Evolutionary conservation across 1,140 invertebrate species (phyloP), one percentile per base, ranked within the genome.

Genomic region (Nasonia giraulti): DNA sequence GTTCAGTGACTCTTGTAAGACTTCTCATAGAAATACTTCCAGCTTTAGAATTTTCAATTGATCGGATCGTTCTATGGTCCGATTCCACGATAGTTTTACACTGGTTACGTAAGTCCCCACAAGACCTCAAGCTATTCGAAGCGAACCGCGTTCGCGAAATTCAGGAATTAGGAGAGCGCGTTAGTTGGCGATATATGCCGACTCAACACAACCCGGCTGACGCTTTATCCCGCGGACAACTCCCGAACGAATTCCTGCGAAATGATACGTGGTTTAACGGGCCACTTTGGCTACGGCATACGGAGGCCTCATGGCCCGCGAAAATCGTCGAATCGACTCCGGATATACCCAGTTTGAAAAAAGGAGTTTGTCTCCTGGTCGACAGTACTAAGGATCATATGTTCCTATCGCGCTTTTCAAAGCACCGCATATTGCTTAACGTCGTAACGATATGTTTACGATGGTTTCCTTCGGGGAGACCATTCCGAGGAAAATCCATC

Each of bases 131-230:
- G 4, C 40, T 17, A 4, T 83, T 84, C 17, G 66, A 88, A 20
- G 88, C 89, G 2, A 91, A 27, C 80, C 77, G 90, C 66, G 84
- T 91, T 0, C 77, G 83, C 1, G 71, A 84, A 33, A 90, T 90
- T 31, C 87, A 89, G 33, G 78, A 86, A 20, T n/a, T 80, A 7
- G 23, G 0, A 23, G 62, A 40, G 6, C 31, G 20, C 6, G 50
- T 44, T 10, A 55, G 87, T 11, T 91, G 90, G 89, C 27, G 83
- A 23, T 87, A 91, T 79, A 87, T 90, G 10, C 37, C 75, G 0
- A 88, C 89, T 10, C 20, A 50, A 14, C 37, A 86, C 2, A 91
- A 90, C 83, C 89, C 89, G 11, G 88, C 89, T 8, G 89, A 90
- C 86, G 37, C 85, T 23, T 79, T 83, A 23, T 87, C 86, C 0